Evolutionary conservation across 2,797 vertebrate species (phyloP).

Genomic region (Chloroceryle amazona): DNA sequence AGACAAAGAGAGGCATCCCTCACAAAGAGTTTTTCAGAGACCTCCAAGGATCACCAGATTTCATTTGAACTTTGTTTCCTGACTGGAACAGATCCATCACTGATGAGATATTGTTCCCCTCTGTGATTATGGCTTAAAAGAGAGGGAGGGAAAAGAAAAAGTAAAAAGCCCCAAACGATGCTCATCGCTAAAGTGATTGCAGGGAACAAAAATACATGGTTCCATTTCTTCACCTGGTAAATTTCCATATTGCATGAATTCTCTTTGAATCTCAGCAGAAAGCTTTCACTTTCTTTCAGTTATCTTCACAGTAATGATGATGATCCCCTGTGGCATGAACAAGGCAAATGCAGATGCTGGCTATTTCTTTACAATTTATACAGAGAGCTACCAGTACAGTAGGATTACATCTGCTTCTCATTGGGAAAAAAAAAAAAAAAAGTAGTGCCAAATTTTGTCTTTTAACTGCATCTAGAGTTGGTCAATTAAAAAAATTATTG

Average conservation of each 20-base stretch:
- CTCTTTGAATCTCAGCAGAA: conserved; percentile 46
- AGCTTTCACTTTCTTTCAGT: conserved; percentile 35
- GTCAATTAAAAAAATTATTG: conserved; percentile 10
- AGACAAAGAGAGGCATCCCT: neutral
- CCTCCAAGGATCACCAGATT: neutral
- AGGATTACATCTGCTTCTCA: conserved; percentile 54
- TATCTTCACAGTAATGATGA: conserved; percentile 51
- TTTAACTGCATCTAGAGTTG: conserved; percentile 23
- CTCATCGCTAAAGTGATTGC: conserved; percentile 33
- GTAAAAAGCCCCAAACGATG: neutral
- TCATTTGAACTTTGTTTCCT: neutral
- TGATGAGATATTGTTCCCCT: conserved; percentile 33
- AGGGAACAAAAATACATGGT: neutral
- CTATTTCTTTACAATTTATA: conserved; percentile 58
- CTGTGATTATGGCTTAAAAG: conserved; percentile 13
- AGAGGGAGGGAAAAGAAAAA: conserved; percentile 25
- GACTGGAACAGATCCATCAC: neutral
- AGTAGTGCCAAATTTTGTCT: conserved; percentile 13
- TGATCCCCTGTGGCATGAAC: conserved; percentile 59
- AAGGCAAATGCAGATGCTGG: conserved; percentile 69
- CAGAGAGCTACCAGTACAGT: conserved; percentile 31
- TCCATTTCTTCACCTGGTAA: conserved; percentile 30
- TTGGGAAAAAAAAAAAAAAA: conserved; percentile 18
- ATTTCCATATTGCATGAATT: conserved; percentile 59
- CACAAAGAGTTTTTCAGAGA: neutral